Evolutionary conservation across 2,113 vertebrate genomes (phyloP), one percentile per base, ranked within the genome.

Genomic region (Oophaga pumilio): DNA sequence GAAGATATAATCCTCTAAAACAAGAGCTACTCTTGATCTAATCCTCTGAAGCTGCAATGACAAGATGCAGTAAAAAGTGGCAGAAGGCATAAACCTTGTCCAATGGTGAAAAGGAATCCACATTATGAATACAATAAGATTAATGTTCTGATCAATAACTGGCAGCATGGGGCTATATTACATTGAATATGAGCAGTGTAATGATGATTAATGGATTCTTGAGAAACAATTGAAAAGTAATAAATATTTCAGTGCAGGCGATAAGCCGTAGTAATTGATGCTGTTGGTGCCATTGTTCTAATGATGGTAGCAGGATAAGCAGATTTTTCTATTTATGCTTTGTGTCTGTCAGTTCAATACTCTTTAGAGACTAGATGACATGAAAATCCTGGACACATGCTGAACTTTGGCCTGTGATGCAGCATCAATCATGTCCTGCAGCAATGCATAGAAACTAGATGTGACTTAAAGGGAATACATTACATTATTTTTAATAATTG

Each of bases 81-180:
- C 77, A 80, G 28, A 26, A 80, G 24, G 26, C 11, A 80, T 59
- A 11, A 80, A 80, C 77, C 59, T 62, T 81, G 57, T 62, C 78
- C 26, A 15, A 18, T 80, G 52, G 17, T 50, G 69, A 53, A 52
- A 52, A 52, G 82, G 20, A 52, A 53, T 66, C 64, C 62, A n/a
- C 33, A 57, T 15, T 17, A 20, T 84, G 49, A 71, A 53, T 28
- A 17, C 13, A 71, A 71, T 71, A 56, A 57, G 66, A 69, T 84
- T 11, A 84, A 69, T 56, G 82, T 13, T 73, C 33, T 71, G n/a
- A 73, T 84, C 52, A 28, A 71, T 56, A 71, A n/a, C 66, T 84
- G 64, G 50, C 82, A 57, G 69, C 66, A 12, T 4, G 8, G 24
- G 24, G 66, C 66, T 56, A 84, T 24, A 84, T 71, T 56, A 49